Conservation (phyloP, 2,888 invertebrate species). For the Gymnosoma rotundatum region DNA sequence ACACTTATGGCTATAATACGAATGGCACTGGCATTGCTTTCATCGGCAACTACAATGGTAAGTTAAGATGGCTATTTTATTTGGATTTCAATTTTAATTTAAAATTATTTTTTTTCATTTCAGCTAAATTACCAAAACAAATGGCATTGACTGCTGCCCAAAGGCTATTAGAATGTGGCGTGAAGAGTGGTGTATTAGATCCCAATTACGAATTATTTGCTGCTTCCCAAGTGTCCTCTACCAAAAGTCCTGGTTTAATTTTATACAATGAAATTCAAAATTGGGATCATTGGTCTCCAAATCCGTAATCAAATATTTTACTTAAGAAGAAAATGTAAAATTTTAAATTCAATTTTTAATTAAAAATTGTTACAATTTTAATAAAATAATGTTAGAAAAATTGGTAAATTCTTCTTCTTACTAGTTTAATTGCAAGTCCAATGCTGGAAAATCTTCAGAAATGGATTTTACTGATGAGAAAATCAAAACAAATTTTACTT, state of each 20-base stretch:
- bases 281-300: conserved; percentile 82
- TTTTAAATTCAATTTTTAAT: no score
- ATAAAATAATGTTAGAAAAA: no score
- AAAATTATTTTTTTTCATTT: conserved; percentile 65
- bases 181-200: conserved; percentile 80
- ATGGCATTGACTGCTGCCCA: conserved; percentile 81
- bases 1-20: conserved; percentile 84
- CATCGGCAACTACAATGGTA: conserved; percentile 84
- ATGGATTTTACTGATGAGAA: no score
- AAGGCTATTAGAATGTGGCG: conserved; percentile 82
- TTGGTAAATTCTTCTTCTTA: no score
- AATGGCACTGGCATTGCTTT: conserved; percentile 86
- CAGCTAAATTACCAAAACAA: conserved; percentile 81
- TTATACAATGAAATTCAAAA: conserved; percentile 83
- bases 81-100: conserved; percentile 51
- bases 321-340: neutral
- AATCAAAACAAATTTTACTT: no score
- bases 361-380: no score
- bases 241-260: conserved; percentile 83
- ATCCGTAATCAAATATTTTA: conserved; percentile 69
- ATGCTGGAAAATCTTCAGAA: no score
- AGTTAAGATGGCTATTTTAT: conserved; percentile 62
- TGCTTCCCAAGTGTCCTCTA: conserved; percentile 82
- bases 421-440: no score
- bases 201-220: conserved; percentile 82